These are phyloP conservation scores for Nymphicus hollandicus DNA, from an alignment of 2,113 vertebrate species.

Conservation along the genomic window DNA sequence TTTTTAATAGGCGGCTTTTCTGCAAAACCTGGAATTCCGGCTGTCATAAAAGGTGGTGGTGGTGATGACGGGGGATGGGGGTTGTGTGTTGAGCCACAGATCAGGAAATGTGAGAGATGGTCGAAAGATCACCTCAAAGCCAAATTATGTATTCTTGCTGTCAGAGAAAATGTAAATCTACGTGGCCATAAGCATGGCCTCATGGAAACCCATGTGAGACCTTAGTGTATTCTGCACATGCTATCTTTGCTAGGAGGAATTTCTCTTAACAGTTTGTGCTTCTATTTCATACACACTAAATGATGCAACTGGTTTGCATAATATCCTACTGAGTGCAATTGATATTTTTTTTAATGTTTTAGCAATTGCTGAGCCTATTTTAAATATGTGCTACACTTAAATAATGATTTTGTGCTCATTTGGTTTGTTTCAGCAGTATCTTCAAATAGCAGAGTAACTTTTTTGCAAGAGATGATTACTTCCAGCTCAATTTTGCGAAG, in stretches of 20 bases:
- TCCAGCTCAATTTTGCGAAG: not conserved
- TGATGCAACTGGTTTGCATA: not conserved
- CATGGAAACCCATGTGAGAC: not conserved
- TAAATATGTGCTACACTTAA: not conserved
- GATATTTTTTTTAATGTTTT: not conserved
- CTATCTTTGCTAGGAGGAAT: not conserved
- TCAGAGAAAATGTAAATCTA: not conserved
- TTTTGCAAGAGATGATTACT: not conserved
- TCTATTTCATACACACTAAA: not conserved
- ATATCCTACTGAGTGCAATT: not conserved
- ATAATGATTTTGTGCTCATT: not conserved
- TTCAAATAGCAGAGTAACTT: not conserved
- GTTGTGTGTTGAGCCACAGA: not conserved
- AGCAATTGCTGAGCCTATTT: not conserved
- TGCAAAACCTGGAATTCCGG: not conserved
- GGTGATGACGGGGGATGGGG: rapidly evolving
- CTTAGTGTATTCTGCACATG: not conserved
- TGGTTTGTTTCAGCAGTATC: not conserved
- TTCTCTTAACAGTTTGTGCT: not conserved
- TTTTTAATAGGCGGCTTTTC: not conserved
- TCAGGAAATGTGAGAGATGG: not conserved
- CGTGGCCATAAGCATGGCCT: not conserved
- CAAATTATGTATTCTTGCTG: not conserved
- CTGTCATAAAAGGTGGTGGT: not conserved
- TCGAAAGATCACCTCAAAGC: not conserved